Percentiles rank a stretch among this genome's conserved stretches.
Evolutionary conservation across 2,888 invertebrate genomes (phyloP).

Genomic region (Tipula helvola): DNA sequence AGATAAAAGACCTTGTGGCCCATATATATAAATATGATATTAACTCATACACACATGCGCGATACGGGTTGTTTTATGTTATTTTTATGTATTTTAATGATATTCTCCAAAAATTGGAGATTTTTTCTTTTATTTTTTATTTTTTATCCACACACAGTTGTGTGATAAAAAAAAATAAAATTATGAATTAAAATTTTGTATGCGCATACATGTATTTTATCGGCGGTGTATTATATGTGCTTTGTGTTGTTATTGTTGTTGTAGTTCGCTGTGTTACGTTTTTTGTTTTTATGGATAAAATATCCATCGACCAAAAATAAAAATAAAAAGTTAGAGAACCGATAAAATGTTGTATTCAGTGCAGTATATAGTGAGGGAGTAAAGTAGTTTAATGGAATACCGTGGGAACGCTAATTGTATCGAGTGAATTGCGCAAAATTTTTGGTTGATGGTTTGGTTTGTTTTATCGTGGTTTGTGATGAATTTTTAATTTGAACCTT

Average conservation of each 20-base stretch:
- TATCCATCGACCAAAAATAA: not conserved
- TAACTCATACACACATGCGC: not conserved
- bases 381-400: not conserved
- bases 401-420: not conserved
- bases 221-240: not conserved
- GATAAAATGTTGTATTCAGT: not conserved
- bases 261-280: not conserved
- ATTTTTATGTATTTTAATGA: not conserved
- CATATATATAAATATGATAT: not conserved
- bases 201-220: conserved; percentile 7
- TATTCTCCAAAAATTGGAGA: conserved; percentile 4
- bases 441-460: too few species aligned
- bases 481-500: too few species aligned
- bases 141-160: not conserved
- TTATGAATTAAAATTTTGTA: conserved; percentile 8
- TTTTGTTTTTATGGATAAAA: not conserved
- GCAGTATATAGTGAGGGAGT: not conserved
- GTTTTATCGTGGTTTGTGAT: too few species aligned
- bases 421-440: too few species aligned
- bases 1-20: conserved; percentile 8
- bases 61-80: not conserved
- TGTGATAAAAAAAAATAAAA: not conserved
- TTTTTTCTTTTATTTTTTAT: not conserved
- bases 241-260: not conserved
- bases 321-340: not conserved